Evolutionary conservation across 2,888 invertebrate species (phyloP).

Genomic region (Myopa tessellatipennis): DNA sequence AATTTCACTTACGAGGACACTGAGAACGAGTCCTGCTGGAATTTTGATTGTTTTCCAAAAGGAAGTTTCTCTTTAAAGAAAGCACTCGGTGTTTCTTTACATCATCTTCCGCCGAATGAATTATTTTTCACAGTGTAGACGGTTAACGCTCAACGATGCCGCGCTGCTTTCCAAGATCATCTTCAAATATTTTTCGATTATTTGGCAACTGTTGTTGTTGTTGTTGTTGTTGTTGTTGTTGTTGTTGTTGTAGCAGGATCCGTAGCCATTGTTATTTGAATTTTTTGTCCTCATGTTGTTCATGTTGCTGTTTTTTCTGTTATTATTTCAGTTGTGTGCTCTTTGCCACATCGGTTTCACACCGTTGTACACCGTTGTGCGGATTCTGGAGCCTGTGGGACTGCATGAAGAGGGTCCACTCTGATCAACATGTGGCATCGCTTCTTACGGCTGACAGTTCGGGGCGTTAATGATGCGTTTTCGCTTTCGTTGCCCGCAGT

Average conservation of each 20-base stretch:
- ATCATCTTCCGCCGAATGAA: background rate
- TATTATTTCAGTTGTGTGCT: no score
- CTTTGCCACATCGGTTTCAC: no score
- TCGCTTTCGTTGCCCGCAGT: constrained; percentile 6
- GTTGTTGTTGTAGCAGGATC: background rate
- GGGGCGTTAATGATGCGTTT: constrained; percentile 45
- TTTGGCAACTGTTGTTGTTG: constrained; percentile 16
- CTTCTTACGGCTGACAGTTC: constrained; percentile 43
- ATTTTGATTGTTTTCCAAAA: no score
- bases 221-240: constrained; percentile 11
- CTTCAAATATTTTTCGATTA: constrained; percentile 14
- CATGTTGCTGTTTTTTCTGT: no score
- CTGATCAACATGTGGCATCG: constrained; percentile 20
- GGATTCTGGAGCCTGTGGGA: background rate
- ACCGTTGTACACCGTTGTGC: no score
- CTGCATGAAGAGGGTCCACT: constrained; percentile 1
- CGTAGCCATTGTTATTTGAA: no score
- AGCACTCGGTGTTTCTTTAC: no score
- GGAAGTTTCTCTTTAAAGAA: no score
- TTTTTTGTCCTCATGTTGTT: no score
- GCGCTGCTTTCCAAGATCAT: background rate
- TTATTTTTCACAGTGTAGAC: background rate
- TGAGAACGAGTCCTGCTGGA: no score
- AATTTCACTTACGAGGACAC: background rate
- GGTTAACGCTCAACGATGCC: no score